Percentiles rank a stretch among this genome's conserved stretches.
Evolutionary conservation across 1,140 invertebrate species (phyloP).

Genomic region (Calliphora vicina): DNA sequence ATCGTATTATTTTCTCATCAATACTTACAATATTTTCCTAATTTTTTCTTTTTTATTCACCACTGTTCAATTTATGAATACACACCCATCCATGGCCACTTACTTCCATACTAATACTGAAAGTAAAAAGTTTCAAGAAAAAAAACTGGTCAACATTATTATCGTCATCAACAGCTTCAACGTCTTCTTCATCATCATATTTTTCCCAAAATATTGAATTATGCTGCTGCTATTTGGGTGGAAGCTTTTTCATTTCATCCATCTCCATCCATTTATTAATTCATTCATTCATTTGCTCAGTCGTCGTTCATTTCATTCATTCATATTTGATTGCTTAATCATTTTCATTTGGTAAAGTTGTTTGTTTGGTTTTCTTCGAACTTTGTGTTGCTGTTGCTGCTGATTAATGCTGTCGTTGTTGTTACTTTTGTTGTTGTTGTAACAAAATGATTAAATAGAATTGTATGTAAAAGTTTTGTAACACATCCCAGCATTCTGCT

Average conservation of each 20-base stretch:
- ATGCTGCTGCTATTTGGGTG: background rate
- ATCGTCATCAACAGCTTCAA: background rate
- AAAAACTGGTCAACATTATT: background rate
- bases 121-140: background rate
- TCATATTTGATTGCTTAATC: background rate
- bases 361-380: too few relatives aligned
- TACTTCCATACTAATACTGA: too few relatives aligned
- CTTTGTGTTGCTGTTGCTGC: background rate
- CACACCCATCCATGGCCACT: too few relatives aligned
- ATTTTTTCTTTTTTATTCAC: too few relatives aligned
- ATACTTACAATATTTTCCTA: too few relatives aligned
- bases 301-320: background rate
- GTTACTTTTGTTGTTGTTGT: background rate
- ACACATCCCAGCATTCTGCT: background rate
- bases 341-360: background rate
- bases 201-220: background rate
- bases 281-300: too few relatives aligned
- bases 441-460: slow-evolving; percentile 19
- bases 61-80: too few relatives aligned
- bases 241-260: background rate
- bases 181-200: background rate
- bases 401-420: background rate
- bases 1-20: too few relatives aligned
- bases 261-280: background rate
- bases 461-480: background rate